Evolutionary conservation across 2,113 vertebrate species (phyloP).

Genomic region (Rissa tridactyla): DNA sequence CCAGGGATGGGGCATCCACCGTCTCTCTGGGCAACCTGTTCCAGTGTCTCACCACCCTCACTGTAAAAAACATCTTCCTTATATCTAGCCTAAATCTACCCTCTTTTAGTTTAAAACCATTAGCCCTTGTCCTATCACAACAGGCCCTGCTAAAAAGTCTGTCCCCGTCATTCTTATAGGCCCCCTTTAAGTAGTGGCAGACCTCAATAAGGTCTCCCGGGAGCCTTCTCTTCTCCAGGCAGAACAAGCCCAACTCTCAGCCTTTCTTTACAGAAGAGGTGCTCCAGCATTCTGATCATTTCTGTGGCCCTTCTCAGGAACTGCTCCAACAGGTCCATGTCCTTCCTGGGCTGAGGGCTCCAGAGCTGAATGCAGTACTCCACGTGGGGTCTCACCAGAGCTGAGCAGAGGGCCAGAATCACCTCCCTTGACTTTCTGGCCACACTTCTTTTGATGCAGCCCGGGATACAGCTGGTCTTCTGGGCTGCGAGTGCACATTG

Average conservation of each 20-base stretch:
- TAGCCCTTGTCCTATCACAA: background rate
- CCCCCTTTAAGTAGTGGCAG: no score
- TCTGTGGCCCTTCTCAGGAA: background rate
- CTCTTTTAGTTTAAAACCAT: background rate
- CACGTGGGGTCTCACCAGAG: background rate
- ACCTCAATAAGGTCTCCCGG: no score
- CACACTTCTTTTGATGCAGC: no score
- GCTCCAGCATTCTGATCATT: no score
- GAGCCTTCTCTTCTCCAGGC: no score
- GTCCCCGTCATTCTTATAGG: background rate
- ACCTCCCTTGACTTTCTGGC: no score
- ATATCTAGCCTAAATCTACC: no score
- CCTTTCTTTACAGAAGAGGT: no score
- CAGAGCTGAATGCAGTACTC: background rate
- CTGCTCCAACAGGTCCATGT: background rate
- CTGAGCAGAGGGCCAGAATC: no score
- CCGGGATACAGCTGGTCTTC: no score
- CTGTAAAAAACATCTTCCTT: no score
- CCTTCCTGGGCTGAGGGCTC: background rate
- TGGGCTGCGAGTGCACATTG: background rate
- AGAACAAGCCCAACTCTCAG: background rate
- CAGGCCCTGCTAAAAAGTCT: background rate
- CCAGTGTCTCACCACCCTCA: background rate
- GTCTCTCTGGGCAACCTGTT: background rate
- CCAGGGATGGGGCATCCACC: background rate